Conservation (phyloP, 1,140 invertebrate genomes). For the Eurosta solidaginis region DNA sequence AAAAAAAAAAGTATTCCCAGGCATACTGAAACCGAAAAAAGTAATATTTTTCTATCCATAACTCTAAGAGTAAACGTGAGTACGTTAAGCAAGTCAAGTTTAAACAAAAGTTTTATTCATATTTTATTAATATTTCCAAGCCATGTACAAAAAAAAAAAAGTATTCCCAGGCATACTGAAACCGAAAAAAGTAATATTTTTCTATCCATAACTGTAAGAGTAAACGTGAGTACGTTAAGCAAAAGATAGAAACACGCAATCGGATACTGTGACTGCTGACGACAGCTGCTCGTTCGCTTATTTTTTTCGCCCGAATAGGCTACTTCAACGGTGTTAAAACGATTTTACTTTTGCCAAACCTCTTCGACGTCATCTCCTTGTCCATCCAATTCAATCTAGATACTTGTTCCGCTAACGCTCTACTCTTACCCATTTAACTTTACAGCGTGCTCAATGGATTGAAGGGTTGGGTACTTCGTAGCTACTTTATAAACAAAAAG, state of each 20-base stretch:
- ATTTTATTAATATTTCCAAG: no score
- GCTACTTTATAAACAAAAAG: background rate
- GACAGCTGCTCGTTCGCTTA: background rate
- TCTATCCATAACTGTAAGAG: no score
- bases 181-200: no score
- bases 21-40: no score
- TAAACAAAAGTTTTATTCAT: no score
- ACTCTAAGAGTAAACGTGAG: no score
- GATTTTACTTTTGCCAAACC: background rate
- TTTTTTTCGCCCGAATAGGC: background rate
- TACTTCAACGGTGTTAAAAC: constrained; percentile 1
- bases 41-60: no score
- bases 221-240: no score
- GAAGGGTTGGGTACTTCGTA: background rate
- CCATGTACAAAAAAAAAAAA: no score
- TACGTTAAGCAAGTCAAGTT: no score
- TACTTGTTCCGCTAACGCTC: background rate
- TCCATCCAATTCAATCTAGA: constrained; percentile 1
- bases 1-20: no score
- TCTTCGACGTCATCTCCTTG: background rate
- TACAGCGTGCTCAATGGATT: background rate
- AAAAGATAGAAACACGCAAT: background rate
- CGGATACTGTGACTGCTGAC: constrained; percentile 7
- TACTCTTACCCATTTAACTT: background rate
- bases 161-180: no score